These are phyloP conservation scores for Quadroppia sp. DNA, from an alignment of 2,888 invertebrate species.

Conservation along the genomic window DNA sequence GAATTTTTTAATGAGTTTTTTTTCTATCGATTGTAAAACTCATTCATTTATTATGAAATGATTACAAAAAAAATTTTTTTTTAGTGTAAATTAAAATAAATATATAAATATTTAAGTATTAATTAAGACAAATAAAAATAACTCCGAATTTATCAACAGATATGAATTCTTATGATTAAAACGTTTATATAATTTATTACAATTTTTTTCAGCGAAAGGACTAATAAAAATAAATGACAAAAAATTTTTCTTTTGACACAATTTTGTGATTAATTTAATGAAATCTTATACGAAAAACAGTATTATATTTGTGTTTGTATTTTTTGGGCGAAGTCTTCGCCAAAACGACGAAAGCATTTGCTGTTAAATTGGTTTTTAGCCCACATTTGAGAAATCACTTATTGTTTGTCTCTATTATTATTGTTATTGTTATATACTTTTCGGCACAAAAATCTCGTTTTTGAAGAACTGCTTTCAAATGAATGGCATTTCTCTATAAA, in stretches of 20 bases:
- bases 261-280: not conserved
- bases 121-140: too few relatives aligned
- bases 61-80: too few relatives aligned
- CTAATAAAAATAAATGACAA: slow-evolving; percentile 12
- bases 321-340: not conserved
- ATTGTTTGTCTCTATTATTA: slow-evolving; percentile 18
- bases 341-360: not conserved
- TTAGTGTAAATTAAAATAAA: too few relatives aligned
- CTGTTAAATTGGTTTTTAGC: slow-evolving; percentile 14
- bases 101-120: too few relatives aligned
- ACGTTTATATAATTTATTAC: not conserved
- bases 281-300: not conserved
- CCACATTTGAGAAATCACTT: slow-evolving; percentile 23
- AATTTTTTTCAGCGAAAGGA: not conserved
- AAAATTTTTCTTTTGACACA: not conserved
- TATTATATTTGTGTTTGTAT: not conserved
- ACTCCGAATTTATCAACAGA: too few relatives aligned
- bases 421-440: slow-evolving; percentile 19
- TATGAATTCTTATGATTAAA: too few relatives aligned
- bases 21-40: too few relatives aligned
- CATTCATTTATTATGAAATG: too few relatives aligned
- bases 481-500: slow-evolving; percentile 11
- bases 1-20: too few relatives aligned
- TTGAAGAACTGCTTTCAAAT: not conserved
- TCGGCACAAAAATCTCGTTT: not conserved